Evolutionary conservation across 92 coral and sea anemone species (phyloP).

Genomic region (Parazoanthus darwini): DNA sequence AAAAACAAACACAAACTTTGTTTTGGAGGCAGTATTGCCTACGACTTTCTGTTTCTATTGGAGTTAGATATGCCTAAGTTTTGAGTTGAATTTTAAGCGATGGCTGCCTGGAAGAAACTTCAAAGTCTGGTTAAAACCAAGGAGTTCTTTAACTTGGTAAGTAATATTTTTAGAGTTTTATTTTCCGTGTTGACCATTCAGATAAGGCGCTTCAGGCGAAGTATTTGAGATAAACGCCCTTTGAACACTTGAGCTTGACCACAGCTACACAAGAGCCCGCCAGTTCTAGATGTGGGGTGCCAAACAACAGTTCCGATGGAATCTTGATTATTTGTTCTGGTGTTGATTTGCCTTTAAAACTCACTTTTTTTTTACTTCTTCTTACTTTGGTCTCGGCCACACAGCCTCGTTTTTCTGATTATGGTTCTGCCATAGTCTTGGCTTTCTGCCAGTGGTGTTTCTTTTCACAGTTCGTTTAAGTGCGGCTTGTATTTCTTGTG

Average conservation of each 20-base stretch:
- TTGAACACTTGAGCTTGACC: not conserved
- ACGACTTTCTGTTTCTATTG: not conserved
- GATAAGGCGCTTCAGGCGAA: not conserved
- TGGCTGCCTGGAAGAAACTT: conserved; percentile 42
- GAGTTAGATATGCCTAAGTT: not conserved
- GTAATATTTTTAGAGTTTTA: not conserved
- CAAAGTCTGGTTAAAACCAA: conserved; percentile 38
- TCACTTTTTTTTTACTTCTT: no score
- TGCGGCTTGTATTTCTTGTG: not conserved
- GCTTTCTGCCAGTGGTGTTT: not conserved
- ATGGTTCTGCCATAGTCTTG: not conserved
- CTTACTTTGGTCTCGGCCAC: not conserved
- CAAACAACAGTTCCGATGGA: not conserved
- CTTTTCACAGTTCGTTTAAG: not conserved
- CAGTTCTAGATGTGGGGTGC: conserved; percentile 11
- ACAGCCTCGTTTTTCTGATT: not conserved
- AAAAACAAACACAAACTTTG: not conserved
- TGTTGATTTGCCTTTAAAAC: not conserved
- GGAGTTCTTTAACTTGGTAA: conserved; percentile 38
- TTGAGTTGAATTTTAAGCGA: not conserved
- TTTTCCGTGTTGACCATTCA: not conserved
- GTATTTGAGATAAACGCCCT: not conserved
- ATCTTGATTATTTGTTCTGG: not conserved
- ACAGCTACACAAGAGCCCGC: not conserved
- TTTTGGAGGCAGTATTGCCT: not conserved